Evolutionary conservation across 2,113 vertebrate genomes (phyloP).

Genomic region (Pao palembangensis): DNA sequence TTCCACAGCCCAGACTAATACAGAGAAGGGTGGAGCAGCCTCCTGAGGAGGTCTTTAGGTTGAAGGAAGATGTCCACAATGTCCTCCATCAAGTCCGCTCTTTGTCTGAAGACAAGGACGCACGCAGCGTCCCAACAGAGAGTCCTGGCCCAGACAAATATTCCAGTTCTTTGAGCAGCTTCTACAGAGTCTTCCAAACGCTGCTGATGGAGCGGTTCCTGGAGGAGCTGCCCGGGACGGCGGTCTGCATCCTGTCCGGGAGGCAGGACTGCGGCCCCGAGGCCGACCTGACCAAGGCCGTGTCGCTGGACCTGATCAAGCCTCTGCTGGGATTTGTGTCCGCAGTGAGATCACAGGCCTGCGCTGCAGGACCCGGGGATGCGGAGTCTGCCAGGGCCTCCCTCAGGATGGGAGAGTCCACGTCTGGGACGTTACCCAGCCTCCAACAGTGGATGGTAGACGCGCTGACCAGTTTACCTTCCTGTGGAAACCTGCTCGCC

Average conservation of each 20-base stretch:
- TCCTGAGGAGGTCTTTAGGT: conserved; percentile 5
- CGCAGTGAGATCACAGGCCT: conserved; percentile 57
- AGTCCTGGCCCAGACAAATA: conserved; percentile 34
- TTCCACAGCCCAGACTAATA: conserved; percentile 31
- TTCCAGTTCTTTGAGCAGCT: conserved; percentile 37
- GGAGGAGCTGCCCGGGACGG: conserved; percentile 54
- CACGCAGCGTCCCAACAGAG: conserved; percentile 7
- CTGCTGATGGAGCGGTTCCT: conserved; percentile 46
- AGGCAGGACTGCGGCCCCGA: conserved; percentile 64
- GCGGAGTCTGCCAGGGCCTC: conserved; percentile 16
- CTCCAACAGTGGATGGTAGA: conserved; percentile 53
- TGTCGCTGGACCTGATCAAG: conserved; percentile 46
- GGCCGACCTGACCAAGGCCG: conserved; percentile 58
- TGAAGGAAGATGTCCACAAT: conserved; percentile 48
- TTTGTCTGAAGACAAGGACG: conserved; percentile 26
- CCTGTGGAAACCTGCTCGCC: conserved; percentile 44
- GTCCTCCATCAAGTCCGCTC: conserved; percentile 57
- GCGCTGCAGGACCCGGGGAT: conserved; percentile 10
- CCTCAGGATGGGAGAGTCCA: conserved; percentile 19
- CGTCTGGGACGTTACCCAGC: background rate
- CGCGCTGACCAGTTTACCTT: conserved; percentile 43
- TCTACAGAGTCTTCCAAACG: conserved; percentile 46
- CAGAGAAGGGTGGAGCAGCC: conserved; percentile 12
- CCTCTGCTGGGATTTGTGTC: conserved; percentile 48
- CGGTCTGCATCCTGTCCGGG: conserved; percentile 68